Conservation (phyloP, 1,140 invertebrate species). For the Lordiphosa collinella region DNA sequence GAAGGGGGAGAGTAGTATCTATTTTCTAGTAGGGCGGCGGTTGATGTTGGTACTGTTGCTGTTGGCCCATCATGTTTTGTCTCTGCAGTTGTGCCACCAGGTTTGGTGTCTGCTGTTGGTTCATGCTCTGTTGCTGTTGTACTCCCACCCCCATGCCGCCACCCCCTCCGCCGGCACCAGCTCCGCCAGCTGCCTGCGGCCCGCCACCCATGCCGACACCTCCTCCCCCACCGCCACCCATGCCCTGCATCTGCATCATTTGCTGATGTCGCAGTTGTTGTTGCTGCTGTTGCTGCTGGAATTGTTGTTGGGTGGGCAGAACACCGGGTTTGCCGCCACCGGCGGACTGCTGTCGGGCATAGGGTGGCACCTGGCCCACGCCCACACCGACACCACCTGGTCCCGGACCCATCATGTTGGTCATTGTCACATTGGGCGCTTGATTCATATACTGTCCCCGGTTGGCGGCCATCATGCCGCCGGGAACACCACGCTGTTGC, state of each 20-base stretch:
- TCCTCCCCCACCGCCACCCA: conserved; percentile 48
- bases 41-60: conserved; percentile 69
- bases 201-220: conserved; percentile 55
- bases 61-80: conserved; percentile 80
- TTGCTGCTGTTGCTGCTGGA: conserved; percentile 77
- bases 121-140: conserved; percentile 80
- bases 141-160: conserved; percentile 40
- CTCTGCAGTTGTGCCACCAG: conserved; percentile 83
- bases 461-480: conserved; percentile 76
- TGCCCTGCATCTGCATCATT: conserved; percentile 78
- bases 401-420: conserved; percentile 81
- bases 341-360: conserved; percentile 68
- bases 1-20: conserved; percentile 1
- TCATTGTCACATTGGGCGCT: conserved; percentile 80
- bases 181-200: conserved; percentile 35
- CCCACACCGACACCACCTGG: conserved; percentile 55
- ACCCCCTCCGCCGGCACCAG: conserved; percentile 45
- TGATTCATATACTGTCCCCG: conserved; percentile 78
- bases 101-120: conserved; percentile 83
- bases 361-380: conserved; percentile 80
- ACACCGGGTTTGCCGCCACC: conserved; percentile 74
- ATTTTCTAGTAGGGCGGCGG: conserved; percentile 54
- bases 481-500: conserved; percentile 57
- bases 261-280: conserved; percentile 79
- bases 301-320: conserved; percentile 64